Base-by-base conservation (phyloP, 2,888 invertebrate genomes). In the Epinotia bilunana region DNA sequence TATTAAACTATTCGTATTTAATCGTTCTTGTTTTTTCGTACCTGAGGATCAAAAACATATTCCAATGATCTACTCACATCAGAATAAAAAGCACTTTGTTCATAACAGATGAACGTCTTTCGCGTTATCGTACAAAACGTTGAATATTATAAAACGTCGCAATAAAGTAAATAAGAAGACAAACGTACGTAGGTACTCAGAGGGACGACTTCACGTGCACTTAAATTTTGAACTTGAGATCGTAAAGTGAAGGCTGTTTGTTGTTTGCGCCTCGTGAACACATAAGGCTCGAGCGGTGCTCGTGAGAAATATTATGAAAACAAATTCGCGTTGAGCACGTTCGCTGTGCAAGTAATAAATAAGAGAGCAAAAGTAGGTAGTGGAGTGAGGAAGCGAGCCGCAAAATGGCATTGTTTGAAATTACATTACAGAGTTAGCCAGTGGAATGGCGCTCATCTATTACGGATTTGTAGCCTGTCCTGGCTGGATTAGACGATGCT, bases 261-360 rank as follows among this genome's bases (percentile, higher is more conserved):
- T 89, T 72, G 82, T 76, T 73, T 83, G 83, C 57, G 73, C 65
- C 70, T 71, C 73, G 60, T 69, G 33, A 82, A 75, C 85, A 89
- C 84, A 88, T 89, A 90, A 88, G 84, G 85, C 84, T 85, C 82
- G 83, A 85, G 85, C 84, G 84, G 83, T 78, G 83, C 84, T 87
- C 83, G 87, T 83, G 87, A 89, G 91, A 91, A 93, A 93, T 93
- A 93, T 93, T 93, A 93, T 92, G 93, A 91, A 92, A 93, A 93
- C 93, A 93, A 93, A 93, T 93, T 93, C 91, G 88, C 86, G 90
- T 89, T 90, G 91, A 92, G 92, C 93, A 92, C 93, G 93, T 93
- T 90, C 89, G 87, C 88, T 88, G 91, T 87, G 88, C 88, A 86
- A 90, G 92, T 92, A 92, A 92, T 93, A 93, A 93, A 93, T 93